Evolutionary conservation across 2,797 vertebrate species (phyloP).

Genomic region (Borostomias antarcticus): DNA sequence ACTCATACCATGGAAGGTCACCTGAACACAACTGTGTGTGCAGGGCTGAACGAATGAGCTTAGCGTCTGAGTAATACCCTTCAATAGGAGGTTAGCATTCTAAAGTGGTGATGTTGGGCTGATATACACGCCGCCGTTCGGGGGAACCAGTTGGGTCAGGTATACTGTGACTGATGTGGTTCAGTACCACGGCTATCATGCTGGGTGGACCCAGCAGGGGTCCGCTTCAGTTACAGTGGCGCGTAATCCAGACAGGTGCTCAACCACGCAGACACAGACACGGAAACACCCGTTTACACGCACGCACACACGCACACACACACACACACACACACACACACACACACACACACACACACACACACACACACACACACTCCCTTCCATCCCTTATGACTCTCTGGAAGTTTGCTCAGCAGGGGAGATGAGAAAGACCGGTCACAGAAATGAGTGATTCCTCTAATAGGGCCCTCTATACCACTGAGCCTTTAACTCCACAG

Average conservation of each 20-base stretch:
- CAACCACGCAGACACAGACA: constrained; percentile 1
- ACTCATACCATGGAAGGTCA: not conserved
- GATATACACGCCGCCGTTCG: constrained; percentile 21
- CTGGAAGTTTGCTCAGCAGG: constrained; percentile 53
- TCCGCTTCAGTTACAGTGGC: constrained; percentile 53
- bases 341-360: constrained; percentile 3
- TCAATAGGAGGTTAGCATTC: constrained; percentile 33
- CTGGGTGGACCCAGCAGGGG: constrained; percentile 58
- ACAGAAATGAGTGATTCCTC: constrained; percentile 65
- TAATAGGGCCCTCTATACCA: constrained; percentile 42
- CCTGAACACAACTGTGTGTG: not conserved
- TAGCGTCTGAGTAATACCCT: not conserved
- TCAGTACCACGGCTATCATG: constrained; percentile 50
- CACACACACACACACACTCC: not conserved
- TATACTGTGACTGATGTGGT: constrained; percentile 60
- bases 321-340: constrained; percentile 8
- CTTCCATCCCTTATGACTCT: constrained; percentile 55
- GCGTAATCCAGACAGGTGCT: not conserved
- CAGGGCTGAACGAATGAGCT: not conserved
- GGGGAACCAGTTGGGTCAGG: constrained; percentile 51
- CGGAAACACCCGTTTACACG: too few relatives aligned
- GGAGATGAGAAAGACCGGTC: constrained; percentile 55
- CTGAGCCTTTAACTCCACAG: constrained; percentile 53
- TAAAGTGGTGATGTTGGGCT: constrained; percentile 44
- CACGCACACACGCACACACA: too few relatives aligned